Evolutionary conservation across 2,888 invertebrate genomes (phyloP), one percentile per base, ranked within the genome.

Genomic region (Parelbella ahira): DNA sequence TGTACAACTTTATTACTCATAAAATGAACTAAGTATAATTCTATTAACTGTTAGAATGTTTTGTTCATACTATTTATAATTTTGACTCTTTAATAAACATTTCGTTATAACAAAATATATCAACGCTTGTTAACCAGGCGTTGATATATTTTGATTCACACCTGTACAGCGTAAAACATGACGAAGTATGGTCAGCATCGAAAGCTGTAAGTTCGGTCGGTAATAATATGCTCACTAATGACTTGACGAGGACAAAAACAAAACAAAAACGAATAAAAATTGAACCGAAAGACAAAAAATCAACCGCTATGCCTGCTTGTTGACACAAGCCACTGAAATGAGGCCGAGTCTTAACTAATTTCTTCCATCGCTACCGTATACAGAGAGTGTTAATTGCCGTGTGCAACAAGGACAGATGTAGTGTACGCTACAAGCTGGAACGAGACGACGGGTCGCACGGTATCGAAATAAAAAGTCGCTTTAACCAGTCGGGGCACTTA

Each of bases 361-460:
- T 83, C 80, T 79, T 73, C 71, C 79, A 74, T 69, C 63, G 82
- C 83, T 80, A 82, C 83, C 74, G 83, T 79, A 76, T 73, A 69
- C 69, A 66, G 71, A 58, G 56, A 72, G 82, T 80, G 80, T 77
- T 83, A 83, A 84, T 84, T 83, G 73, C 75, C 56, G 32, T 51
- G 58, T 54, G 60, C 34, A 63, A 73, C 19, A 47, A 55, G 49
- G 76, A 74, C 37, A 42, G 37, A 36, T 0, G 28, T 52, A 64
- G 21, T 30, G 29, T 43, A 33, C 19, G 2, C 2, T 1, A 1
- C 1, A 0, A 0, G 1, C 6, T 20, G 1, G 67, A 61, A 69
- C 48, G 55, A 56, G 72, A 73, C 18, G 34, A 21, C 36, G 18
- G 24, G 47, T 56, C 58, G 51, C 60, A 60, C 63, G 59, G 59